Evolutionary conservation across 2,888 invertebrate genomes (phyloP), one percentile per base, ranked within the genome.

Genomic region (Scaptomyza flava): DNA sequence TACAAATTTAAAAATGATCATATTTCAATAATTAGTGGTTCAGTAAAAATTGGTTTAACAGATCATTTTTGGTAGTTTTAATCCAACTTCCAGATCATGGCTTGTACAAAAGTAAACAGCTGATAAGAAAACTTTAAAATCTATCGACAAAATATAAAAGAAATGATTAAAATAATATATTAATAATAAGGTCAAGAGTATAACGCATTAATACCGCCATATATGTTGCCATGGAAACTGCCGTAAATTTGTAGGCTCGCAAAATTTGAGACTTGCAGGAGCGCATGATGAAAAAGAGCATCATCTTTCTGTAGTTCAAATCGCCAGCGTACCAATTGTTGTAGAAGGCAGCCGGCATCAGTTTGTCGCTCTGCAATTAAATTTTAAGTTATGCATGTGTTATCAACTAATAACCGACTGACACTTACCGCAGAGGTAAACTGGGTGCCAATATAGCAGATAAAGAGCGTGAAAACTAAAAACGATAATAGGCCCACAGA

Each of bases 301-400:
- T 66, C 84, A 87, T 89, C 47, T 72, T 86, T 7, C 89, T 77
- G 68, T 90, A 91, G 2, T 62, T 63, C 9, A 74, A 61, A 63
- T 89, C 77, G 0, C 90, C 91, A 9, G 90, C 89, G 54, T 89
- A 89, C 91, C 91, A 91, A 46, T 91, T 91, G 20, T 79, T 88
- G 33, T 91, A 80, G 33, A 91, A 90, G 3, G 89, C 89, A 8
- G 89, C 87, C 0, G 80, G 72, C 52, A 87, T 34, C 11, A 91
- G 30, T 65, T 87, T 73, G 12, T 77, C 81, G 48, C 83, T 83
- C 91, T 83, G n/a, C 6, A 60, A 53, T 6, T 3, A 27, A 11
- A 46, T 1, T 0, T 0, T 14, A 0, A 2, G 3, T 27, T 5
- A 4, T 33, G 2, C 2, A n/a, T 34, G n/a, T 17, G 0, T 27